phyloP scores from a whole-genome alignment of 2,797 vertebrate genomes.

The Catharus ustulatus region DNA sequence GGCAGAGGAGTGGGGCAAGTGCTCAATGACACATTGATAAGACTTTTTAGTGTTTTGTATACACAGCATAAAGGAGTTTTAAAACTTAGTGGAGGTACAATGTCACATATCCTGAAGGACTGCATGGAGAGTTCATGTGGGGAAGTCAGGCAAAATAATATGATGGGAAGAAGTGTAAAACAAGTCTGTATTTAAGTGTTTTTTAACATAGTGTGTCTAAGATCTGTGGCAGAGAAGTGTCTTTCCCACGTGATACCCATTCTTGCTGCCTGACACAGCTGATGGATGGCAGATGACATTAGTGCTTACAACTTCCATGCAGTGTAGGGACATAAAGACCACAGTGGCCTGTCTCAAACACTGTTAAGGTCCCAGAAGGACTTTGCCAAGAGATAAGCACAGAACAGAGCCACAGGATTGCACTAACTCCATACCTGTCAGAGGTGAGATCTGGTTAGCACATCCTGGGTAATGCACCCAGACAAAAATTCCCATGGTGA shows the following conservation, averaged over 20 bases:
- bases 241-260: not conserved
- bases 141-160: not conserved
- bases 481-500: not conserved
- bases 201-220: not conserved
- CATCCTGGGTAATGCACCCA: not conserved
- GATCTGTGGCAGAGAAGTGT: not conserved
- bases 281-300: not conserved
- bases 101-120: not conserved
- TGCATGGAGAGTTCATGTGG: not conserved
- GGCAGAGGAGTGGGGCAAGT: not conserved
- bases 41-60: not conserved
- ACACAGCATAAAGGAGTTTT: not conserved
- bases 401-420: not conserved
- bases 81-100: not conserved
- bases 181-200: not conserved
- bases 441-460: not conserved
- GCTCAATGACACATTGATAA: not conserved
- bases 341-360: not conserved
- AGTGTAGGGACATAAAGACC: not conserved
- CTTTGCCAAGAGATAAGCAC: not conserved
- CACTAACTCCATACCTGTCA: not conserved
- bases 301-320: not conserved
- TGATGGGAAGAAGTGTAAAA: not conserved
- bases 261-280: not conserved
- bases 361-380: not conserved